Percentiles rank a stretch among this genome's conserved stretches.
phyloP scores from a whole-genome alignment of 2,797 vertebrate species.

The Monodelphis domestica region DNA sequence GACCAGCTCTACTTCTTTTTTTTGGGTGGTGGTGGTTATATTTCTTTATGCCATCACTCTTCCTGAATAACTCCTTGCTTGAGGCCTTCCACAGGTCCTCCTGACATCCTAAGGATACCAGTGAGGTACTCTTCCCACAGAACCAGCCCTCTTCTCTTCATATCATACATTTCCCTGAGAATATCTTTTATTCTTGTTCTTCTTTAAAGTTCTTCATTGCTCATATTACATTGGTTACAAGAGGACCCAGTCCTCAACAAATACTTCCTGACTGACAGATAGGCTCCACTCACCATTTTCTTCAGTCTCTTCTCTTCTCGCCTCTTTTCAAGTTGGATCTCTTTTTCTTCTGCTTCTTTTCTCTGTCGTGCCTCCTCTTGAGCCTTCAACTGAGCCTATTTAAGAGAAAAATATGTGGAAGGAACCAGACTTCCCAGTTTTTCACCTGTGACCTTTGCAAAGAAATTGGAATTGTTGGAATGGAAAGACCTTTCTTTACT shows the following conservation, averaged over 20 bases:
- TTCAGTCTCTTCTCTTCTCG: slow-evolving; percentile 89
- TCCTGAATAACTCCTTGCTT: background rate
- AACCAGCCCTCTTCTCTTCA: background rate
- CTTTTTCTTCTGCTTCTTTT: slow-evolving; percentile 90
- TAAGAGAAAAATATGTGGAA: slow-evolving; percentile 61
- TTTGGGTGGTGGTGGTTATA: background rate
- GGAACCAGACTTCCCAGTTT: slow-evolving; percentile 28
- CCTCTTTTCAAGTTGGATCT: slow-evolving; percentile 84
- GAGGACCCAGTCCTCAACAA: background rate
- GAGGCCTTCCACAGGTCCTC: background rate
- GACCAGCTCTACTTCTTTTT: background rate
- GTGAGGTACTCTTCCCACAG: background rate
- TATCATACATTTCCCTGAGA: background rate
- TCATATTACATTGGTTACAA: background rate
- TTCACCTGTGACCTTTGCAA: background rate
- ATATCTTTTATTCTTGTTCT: background rate
- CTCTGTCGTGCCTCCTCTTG: slow-evolving; percentile 88
- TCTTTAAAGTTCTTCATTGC: background rate
- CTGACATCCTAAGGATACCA: background rate
- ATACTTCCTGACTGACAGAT: background rate
- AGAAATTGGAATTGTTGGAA: slow-evolving; percentile 30
- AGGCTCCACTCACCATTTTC: slow-evolving; percentile 85
- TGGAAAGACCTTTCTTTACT: slow-evolving; percentile 23
- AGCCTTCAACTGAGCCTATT: slow-evolving; percentile 91
- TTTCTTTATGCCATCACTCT: background rate